phyloP scores from a whole-genome alignment of 2,888 invertebrate genomes.

The Limnephilus auricula region DNA sequence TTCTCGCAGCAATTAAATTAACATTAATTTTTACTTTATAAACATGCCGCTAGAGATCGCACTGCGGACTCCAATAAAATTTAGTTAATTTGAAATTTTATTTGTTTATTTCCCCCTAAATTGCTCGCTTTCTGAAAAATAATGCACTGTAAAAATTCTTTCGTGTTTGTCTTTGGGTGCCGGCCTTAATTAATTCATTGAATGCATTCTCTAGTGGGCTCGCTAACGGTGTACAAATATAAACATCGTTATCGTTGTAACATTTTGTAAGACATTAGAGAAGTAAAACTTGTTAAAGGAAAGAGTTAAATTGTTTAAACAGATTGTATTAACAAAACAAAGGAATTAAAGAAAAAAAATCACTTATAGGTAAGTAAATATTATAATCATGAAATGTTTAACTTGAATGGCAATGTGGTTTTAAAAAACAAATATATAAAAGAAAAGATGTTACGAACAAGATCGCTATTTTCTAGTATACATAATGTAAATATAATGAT shows the following conservation, averaged over 20 bases:
- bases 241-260: neutral
- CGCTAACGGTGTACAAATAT: neutral
- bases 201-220: neutral
- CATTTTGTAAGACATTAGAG: neutral
- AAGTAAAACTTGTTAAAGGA: neutral
- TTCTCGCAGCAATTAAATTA: constrained; percentile 66
- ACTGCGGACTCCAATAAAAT: constrained; percentile 43
- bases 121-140: constrained; percentile 46
- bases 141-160: constrained; percentile 35
- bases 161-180: constrained; percentile 10
- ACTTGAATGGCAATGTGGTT: neutral
- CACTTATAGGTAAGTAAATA: neutral
- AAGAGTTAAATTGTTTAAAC: neutral
- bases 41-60: constrained; percentile 58
- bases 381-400: neutral
- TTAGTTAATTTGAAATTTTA: constrained; percentile 56
- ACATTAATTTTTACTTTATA: constrained; percentile 67
- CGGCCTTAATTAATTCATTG: constrained; percentile 16
- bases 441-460: neutral
- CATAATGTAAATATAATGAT: neutral
- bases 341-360: neutral
- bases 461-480: neutral
- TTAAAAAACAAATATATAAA: neutral
- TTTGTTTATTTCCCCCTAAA: constrained; percentile 57
- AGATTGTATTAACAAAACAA: neutral